Base-by-base conservation (phyloP, 2,797 vertebrate species). In the Sebastes oblongus region DNA sequence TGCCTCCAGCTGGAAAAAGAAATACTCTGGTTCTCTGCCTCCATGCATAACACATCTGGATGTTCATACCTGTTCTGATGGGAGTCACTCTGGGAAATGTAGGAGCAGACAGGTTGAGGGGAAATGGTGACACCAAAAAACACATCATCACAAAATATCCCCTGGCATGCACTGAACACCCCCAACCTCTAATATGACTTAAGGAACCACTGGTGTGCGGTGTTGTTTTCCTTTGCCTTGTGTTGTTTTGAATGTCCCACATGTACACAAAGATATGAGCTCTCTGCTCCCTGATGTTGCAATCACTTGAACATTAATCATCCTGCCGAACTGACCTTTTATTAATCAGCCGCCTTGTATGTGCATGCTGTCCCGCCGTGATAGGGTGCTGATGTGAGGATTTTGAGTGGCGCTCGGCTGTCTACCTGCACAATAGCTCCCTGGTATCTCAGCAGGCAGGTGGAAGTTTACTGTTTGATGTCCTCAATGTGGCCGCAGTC, bases 361-460 rank as follows among this genome's bases (percentile, higher is more conserved):
- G 78, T 69, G 84, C 74, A 18, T 24, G 71, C 91, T 92, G 91
- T 87, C 77, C 36, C 5, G 0, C 61, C 29, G 62, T 80, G 93
- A 95, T 93, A 94, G 88, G 39, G 12, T 12, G 77, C 74, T 50
- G 65, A 32, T 75, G 80, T 3, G 75, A 67, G 70, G 78, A 70
- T 30, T 79, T 79, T 14, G 66, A 75, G 77, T 27, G 66, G 20
- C 8, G 20, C 71, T 4, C 73, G 82, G 74, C 86, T 85, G 92
- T 91, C 90, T 70, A 59, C 86, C 76, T 60, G 54, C 78, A 94
- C 93, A 95, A 95, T 91, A 65, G 91, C 76, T 13, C 87, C 70
- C 68, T 36, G 84, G 89, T 96, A 96, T 96, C 95, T 95, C 90
- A 5, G 73, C 8, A 76, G 90, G 91, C 95, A 96, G 95, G 93